Evolutionary conservation across 37 sponge, comb jelly and placozoan species (phyloP), one percentile per base, ranked within the genome.

Genomic region (Spongia lamella): DNA sequence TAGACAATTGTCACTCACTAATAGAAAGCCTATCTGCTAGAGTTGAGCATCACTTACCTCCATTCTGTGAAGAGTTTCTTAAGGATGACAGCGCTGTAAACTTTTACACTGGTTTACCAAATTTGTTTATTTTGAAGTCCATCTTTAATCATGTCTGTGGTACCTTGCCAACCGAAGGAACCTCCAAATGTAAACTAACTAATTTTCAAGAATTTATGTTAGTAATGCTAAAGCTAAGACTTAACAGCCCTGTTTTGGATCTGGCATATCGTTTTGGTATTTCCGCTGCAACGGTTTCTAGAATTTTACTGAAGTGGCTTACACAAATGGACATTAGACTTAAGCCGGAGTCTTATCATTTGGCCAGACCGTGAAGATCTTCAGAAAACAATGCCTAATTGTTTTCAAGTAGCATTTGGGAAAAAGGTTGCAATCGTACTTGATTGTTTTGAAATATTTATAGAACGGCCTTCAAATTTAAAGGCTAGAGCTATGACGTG

Each of bases 401-500:
- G 47, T 9, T 43, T 13, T 9, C 47, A 43, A 43, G 49, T 7
- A 24, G 30, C 39, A 47, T 68, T 34, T 39, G 51, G 29, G 6
- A 68, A 43, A 9, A 49, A n/a, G 25, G 70, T 38, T 6, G 47
- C 47, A 13, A 51, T 39, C 5, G 71, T 81, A 1, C 55, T 79
- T 13, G 80, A 79, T 62, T 79, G 38, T 26, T 68, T 58, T 53
- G 80, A 79, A 36, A 63, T 81, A 1, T 72, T 81, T 72, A 50
- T 81, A 17, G 82, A 81, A 5, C 71, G 81, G 17, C 72, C 81
- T 35, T 77, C 81, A 3, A 72, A 54, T 53, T 71, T 79, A 17
- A 36, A 56, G 9, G 72, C 81, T 5, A 20, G 81, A 43, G 58
- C 81, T 6, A 38, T 49, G 6, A 84, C 81, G 4, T 83, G 73